Evolutionary conservation across 2,888 invertebrate species (phyloP).

Genomic region (Luperina nickerlii): DNA sequence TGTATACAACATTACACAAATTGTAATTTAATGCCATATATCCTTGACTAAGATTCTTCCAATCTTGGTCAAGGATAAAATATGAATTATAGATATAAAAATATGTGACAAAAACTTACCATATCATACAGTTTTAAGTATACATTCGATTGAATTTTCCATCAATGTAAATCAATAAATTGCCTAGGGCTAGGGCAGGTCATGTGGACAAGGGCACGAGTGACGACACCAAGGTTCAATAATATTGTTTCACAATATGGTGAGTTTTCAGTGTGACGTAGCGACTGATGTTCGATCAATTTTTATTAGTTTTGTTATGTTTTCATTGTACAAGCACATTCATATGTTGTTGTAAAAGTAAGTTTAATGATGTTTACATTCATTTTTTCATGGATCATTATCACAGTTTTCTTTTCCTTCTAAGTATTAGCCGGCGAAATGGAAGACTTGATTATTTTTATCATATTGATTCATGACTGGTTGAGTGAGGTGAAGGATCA

Average conservation of each 20-base stretch:
- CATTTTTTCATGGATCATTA: neutral
- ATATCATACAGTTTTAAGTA: neutral
- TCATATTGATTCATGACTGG: too few species aligned
- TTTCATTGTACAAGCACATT: neutral
- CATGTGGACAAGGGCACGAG: slow-evolving; percentile 38
- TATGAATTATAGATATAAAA: neutral
- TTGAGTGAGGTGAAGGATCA: neutral
- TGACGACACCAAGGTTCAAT: slow-evolving; percentile 27
- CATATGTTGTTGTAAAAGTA: neutral
- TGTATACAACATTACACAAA: neutral
- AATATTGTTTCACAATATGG: slow-evolving; percentile 12
- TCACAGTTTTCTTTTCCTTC: neutral
- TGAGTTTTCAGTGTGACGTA: slow-evolving; percentile 32
- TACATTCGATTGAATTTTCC: slow-evolving; percentile 19
- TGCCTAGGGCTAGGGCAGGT: slow-evolving; percentile 50
- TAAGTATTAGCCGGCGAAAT: neutral
- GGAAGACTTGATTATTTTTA: neutral
- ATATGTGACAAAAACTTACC: neutral
- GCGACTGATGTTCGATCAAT: neutral
- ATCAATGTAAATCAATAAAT: slow-evolving; percentile 39
- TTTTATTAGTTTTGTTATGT: neutral
- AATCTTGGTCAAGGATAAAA: neutral
- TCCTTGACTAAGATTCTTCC: neutral
- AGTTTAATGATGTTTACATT: neutral
- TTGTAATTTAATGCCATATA: neutral